Evolutionary conservation across 2,888 invertebrate species (phyloP).

Genomic region (Pseudococcus viburni): DNA sequence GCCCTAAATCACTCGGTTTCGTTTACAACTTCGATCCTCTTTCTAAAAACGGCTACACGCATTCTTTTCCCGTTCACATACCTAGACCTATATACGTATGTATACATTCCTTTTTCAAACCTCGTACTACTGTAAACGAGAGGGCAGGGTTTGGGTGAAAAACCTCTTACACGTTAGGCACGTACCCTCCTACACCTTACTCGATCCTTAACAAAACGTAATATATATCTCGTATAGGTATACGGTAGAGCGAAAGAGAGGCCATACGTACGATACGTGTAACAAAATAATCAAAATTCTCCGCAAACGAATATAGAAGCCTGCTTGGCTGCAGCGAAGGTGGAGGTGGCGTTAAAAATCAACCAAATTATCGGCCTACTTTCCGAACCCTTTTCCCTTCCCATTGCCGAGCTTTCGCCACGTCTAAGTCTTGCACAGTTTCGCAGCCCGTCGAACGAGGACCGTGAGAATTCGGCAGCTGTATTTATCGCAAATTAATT

Average conservation of each 20-base stretch:
- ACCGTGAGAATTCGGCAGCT: neutral
- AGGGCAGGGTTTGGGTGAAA: neutral
- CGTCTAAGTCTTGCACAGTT: neutral
- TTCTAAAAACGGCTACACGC: neutral
- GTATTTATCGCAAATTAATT: conserved; percentile 27
- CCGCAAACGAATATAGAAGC: too few species aligned
- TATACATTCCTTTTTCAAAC: too few species aligned
- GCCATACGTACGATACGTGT: neutral
- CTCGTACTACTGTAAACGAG: too few species aligned
- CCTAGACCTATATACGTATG: too few species aligned
- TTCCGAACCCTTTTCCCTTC: neutral
- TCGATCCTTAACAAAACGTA: neutral
- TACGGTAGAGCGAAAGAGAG: neutral
- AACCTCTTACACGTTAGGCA: neutral
- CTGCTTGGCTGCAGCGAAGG: too few species aligned
- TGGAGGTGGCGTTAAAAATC: neutral
- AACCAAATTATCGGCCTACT: neutral
- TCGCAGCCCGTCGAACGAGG: neutral
- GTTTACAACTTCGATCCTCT: neutral
- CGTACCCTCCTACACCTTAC: neutral
- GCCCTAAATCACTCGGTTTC: conserved; percentile 35
- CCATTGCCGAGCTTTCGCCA: neutral
- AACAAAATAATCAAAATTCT: neutral
- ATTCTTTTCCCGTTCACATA: neutral
- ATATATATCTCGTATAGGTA: neutral